Percentiles rank a stretch among this genome's conserved stretches.
Evolutionary conservation across 2,888 invertebrate species (phyloP).

Genomic region (Trypoxylon attenuatum): DNA sequence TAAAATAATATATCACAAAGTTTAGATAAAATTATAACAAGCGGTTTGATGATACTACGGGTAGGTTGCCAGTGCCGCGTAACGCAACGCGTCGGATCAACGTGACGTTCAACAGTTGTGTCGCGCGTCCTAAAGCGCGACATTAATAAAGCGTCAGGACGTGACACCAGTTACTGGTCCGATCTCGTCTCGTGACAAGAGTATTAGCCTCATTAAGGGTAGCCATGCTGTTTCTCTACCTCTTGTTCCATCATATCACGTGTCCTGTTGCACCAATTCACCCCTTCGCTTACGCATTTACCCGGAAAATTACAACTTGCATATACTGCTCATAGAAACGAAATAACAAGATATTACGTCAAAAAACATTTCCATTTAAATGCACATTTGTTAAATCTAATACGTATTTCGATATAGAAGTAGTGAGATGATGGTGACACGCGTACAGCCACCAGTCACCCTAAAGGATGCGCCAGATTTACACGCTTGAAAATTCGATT

Average conservation of each 20-base stretch:
- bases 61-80: slow-evolving; percentile 2
- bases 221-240: slow-evolving; percentile 40
- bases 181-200: slow-evolving; percentile 48
- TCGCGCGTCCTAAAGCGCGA: slow-evolving; percentile 57
- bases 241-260: slow-evolving; percentile 23
- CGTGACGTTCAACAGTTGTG: slow-evolving; percentile 72
- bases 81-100: slow-evolving; percentile 52
- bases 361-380: neutral
- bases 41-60: slow-evolving; percentile 22
- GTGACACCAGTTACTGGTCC: slow-evolving; percentile 41
- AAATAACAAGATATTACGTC: too few relatives aligned
- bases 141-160: slow-evolving; percentile 61
- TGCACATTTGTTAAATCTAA: slow-evolving; percentile 18
- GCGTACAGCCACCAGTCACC: slow-evolving; percentile 13
- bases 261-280: neutral
- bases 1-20: neutral
- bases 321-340: too few relatives aligned
- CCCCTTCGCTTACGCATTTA: slow-evolving; percentile 34
- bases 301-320: too few relatives aligned
- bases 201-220: slow-evolving; percentile 67
- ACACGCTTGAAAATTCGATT: slow-evolving; percentile 66
- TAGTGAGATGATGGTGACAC: slow-evolving; percentile 27
- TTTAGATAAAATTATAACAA: slow-evolving; percentile 31
- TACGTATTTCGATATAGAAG: neutral
- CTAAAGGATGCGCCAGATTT: slow-evolving; percentile 38